Percentiles rank a stretch among this genome's conserved stretches.
These are phyloP conservation scores for Megaceryle alcyon DNA, from an alignment of 2,797 vertebrate genomes.

Conservation along the genomic window DNA sequence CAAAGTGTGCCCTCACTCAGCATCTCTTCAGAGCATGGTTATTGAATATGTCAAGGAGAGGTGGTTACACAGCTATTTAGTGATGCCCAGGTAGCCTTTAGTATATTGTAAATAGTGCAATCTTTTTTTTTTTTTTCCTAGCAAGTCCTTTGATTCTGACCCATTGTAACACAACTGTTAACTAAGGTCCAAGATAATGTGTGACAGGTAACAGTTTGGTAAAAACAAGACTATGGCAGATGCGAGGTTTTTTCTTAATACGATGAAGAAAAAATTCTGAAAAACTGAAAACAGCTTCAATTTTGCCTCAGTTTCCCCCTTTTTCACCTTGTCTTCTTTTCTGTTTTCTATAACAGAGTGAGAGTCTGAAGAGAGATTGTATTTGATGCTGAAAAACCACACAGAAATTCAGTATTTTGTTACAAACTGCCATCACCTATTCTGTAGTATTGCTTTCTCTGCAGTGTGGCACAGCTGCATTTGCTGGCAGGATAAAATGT, in stretches of 20 bases:
- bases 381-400: neutral
- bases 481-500: neutral
- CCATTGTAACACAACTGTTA: neutral
- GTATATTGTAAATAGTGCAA: neutral
- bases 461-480: neutral
- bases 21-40: too few species aligned
- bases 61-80: neutral
- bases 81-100: neutral
- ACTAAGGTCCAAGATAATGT: neutral
- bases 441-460: neutral
- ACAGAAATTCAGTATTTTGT: neutral
- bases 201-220: neutral
- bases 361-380: neutral
- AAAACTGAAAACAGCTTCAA: neutral
- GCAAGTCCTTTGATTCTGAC: neutral
- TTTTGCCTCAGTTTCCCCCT: neutral
- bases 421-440: neutral
- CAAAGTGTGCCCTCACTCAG: neutral
- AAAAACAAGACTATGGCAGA: neutral
- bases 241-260: neutral
- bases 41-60: neutral
- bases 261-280: neutral
- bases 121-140: neutral
- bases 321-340: neutral
- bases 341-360: neutral